These are phyloP conservation scores for Astropecten irregularis DNA, from an alignment of 53 echinoderm and acorn worm genomes.

Conservation along the genomic window DNA sequence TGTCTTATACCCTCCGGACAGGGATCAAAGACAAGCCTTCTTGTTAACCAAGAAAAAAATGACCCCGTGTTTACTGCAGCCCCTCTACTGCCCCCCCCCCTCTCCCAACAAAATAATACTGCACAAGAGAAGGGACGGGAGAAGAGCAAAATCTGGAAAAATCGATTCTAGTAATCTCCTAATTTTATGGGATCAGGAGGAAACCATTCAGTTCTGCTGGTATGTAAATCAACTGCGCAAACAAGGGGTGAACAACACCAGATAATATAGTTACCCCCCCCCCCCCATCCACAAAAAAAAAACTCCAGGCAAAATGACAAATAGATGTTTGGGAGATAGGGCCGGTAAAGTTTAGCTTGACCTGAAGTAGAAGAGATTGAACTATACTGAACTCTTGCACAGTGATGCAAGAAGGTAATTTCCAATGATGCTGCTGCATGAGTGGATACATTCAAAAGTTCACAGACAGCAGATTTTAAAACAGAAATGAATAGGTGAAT, in stretches of 20 bases:
- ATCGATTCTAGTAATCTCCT: constrained; percentile 8
- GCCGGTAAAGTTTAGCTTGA: too few species aligned
- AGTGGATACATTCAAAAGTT: too few species aligned
- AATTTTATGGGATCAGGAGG: constrained; percentile 30
- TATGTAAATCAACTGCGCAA: background rate
- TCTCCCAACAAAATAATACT: too few species aligned
- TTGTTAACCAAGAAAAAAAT: background rate
- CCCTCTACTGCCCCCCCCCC: too few species aligned
- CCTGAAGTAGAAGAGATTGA: too few species aligned
- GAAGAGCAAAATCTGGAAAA: constrained; percentile 27
- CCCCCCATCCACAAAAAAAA: background rate
- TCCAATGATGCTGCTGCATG: too few species aligned
- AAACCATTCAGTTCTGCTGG: background rate
- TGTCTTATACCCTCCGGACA: background rate
- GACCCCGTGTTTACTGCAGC: background rate
- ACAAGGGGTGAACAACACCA: background rate
- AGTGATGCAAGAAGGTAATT: too few species aligned
- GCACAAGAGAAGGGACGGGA: background rate
- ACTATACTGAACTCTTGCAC: too few species aligned
- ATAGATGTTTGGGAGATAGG: too few species aligned
- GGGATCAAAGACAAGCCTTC: background rate
- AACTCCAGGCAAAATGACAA: background rate
- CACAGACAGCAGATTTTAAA: too few species aligned
- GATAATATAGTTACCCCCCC: background rate
- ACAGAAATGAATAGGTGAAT: too few species aligned